These are phyloP conservation scores for Zingel zingel DNA, from an alignment of 2,113 vertebrate genomes.

Conservation along the genomic window DNA sequence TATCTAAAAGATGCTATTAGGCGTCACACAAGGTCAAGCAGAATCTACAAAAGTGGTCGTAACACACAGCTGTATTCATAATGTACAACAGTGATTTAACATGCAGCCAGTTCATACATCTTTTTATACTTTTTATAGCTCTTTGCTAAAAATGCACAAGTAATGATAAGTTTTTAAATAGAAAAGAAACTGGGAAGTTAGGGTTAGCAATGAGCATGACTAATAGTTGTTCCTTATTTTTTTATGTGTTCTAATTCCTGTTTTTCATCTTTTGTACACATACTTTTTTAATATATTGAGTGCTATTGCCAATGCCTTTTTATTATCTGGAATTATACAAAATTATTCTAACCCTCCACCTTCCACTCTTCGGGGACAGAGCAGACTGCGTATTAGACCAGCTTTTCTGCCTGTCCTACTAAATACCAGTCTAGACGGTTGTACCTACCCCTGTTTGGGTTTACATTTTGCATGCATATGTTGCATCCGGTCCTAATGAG, in stretches of 20 bases:
- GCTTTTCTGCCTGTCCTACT: not conserved
- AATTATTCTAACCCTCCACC: not conserved
- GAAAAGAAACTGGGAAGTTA: slow-evolving; percentile 9
- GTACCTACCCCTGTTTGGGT: not conserved
- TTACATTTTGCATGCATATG: not conserved
- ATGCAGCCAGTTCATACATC: not conserved
- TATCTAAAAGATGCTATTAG: not conserved
- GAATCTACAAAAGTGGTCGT: not conserved
- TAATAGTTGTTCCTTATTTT: slow-evolving; percentile 13
- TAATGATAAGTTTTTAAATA: slow-evolving; percentile 9
- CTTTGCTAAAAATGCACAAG: not conserved
- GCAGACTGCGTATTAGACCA: not conserved
- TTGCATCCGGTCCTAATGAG: too few species aligned
- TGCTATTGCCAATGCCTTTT: not conserved
- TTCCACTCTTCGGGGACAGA: not conserved
- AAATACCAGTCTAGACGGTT: not conserved
- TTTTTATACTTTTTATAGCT: not conserved
- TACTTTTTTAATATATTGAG: not conserved
- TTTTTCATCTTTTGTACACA: not conserved
- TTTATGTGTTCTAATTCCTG: not conserved
- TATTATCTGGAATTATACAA: not conserved
- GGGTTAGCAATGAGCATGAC: not conserved
- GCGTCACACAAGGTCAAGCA: not conserved
- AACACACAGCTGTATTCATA: not conserved
- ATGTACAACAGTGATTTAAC: not conserved